Conservation (phyloP, 2,113 vertebrate genomes). For the Hiodon alosoides region DNA sequence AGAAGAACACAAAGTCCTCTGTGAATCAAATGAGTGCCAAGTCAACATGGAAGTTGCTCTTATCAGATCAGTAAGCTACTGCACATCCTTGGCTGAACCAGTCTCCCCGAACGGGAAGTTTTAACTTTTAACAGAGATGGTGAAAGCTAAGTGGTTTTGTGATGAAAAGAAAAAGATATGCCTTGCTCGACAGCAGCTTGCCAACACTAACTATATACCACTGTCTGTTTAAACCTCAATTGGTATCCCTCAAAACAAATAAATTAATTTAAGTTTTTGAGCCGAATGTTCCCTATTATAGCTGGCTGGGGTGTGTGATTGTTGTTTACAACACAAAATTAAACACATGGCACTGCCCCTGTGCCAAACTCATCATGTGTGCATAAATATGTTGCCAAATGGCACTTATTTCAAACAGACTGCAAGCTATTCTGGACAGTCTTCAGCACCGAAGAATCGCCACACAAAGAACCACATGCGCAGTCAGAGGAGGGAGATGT, state of each 20-base stretch:
- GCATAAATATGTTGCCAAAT: not conserved
- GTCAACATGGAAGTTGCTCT: not conserved
- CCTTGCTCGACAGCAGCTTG: not conserved
- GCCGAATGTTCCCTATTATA: not conserved
- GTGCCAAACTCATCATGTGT: not conserved
- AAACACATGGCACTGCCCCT: not conserved
- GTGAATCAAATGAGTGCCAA: too few relatives aligned
- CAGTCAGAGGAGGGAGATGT: too few relatives aligned
- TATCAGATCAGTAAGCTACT: not conserved
- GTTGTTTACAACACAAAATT: not conserved
- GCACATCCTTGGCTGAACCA: not conserved
- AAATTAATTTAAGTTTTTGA: not conserved
- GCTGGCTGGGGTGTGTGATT: not conserved
- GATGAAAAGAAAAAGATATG: not conserved
- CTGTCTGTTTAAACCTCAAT: not conserved
- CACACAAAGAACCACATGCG: too few relatives aligned
- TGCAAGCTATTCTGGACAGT: too few relatives aligned
- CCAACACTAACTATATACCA: not conserved
- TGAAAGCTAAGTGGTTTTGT: not conserved
- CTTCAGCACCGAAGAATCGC: too few relatives aligned
- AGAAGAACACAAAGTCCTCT: too few relatives aligned
- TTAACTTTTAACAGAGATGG: not conserved
- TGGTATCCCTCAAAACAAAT: not conserved
- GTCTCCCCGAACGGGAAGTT: not conserved
- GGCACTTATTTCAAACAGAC: slow-evolving; percentile 1